phyloP scores from a whole-genome alignment of 2,113 vertebrate species.

The Leptobrachium leishanense region DNA sequence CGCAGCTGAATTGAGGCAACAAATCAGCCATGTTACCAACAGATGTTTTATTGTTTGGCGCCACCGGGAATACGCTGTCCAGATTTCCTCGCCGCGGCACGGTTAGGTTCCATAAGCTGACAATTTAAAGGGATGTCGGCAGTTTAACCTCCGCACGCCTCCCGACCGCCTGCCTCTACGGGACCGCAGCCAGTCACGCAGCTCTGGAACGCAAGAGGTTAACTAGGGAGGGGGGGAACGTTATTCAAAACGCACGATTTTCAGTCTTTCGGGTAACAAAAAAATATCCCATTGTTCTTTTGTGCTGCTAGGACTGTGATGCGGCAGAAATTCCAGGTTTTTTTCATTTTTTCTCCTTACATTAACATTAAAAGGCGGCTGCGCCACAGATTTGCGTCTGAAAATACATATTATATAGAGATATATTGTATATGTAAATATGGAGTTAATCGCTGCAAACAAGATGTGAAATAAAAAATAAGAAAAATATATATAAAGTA shows the following conservation, averaged over 20 bases:
- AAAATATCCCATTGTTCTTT: neutral
- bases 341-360: too few species aligned
- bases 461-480: too few species aligned
- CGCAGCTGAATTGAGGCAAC: slow-evolving; percentile 59
- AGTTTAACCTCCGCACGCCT: slow-evolving; percentile 38
- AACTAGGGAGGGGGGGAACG: slow-evolving; percentile 10
- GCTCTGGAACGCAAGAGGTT: slow-evolving; percentile 3
- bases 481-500: too few species aligned
- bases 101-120: slow-evolving; percentile 57
- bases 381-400: too few species aligned
- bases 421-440: too few species aligned
- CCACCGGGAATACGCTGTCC: slow-evolving; percentile 58
- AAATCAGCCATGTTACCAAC: slow-evolving; percentile 62
- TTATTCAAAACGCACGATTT: slow-evolving; percentile 6
- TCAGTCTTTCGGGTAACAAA: slow-evolving; percentile 7
- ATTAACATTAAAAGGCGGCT: too few species aligned
- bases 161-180: slow-evolving; percentile 9
- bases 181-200: neutral
- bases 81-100: slow-evolving; percentile 48
- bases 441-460: too few species aligned
- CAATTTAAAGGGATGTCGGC: slow-evolving; percentile 51
- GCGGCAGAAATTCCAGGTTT: neutral
- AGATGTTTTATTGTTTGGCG: slow-evolving; percentile 64
- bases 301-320: neutral
- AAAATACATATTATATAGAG: too few species aligned